Conservation (phyloP, 2,797 vertebrate genomes). For the Meriones psammophilus region DNA sequence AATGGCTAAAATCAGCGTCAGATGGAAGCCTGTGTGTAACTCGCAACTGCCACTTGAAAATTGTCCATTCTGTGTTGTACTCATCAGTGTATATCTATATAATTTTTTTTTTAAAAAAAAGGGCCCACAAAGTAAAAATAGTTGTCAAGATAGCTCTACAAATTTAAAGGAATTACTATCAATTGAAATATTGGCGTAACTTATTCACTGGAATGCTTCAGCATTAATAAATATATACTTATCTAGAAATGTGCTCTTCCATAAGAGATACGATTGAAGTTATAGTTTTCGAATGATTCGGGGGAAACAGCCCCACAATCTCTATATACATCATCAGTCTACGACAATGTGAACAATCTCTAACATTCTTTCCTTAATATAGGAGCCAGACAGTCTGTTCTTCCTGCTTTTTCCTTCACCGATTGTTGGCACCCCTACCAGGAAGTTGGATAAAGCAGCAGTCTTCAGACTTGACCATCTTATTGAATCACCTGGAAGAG, state of each 20-base stretch:
- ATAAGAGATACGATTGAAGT: slow-evolving; percentile 25
- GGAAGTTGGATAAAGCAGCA: neutral
- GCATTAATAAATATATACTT: slow-evolving; percentile 45
- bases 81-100: neutral
- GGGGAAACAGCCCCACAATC: slow-evolving; percentile 20
- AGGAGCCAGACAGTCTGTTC: slow-evolving; percentile 27
- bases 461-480: neutral
- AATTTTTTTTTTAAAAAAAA: slow-evolving; percentile 64
- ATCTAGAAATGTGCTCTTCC: slow-evolving; percentile 13
- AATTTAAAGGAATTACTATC: slow-evolving; percentile 49
- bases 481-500: neutral
- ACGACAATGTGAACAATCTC: slow-evolving; percentile 8
- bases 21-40: neutral
- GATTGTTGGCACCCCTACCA: slow-evolving; percentile 11
- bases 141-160: slow-evolving; percentile 11
- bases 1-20: slow-evolving; percentile 42
- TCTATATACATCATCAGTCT: neutral
- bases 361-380: slow-evolving; percentile 51
- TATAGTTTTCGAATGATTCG: slow-evolving; percentile 44
- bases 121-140: slow-evolving; percentile 39
- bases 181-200: neutral
- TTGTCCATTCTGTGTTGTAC: slow-evolving; percentile 19
- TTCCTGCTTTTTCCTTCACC: slow-evolving; percentile 14
- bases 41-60: slow-evolving; percentile 44
- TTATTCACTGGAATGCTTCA: slow-evolving; percentile 25